Percentiles rank a stretch among this genome's conserved stretches.
These are phyloP conservation scores for Melieria picta DNA, from an alignment of 2,888 invertebrate genomes.

Conservation along the genomic window DNA sequence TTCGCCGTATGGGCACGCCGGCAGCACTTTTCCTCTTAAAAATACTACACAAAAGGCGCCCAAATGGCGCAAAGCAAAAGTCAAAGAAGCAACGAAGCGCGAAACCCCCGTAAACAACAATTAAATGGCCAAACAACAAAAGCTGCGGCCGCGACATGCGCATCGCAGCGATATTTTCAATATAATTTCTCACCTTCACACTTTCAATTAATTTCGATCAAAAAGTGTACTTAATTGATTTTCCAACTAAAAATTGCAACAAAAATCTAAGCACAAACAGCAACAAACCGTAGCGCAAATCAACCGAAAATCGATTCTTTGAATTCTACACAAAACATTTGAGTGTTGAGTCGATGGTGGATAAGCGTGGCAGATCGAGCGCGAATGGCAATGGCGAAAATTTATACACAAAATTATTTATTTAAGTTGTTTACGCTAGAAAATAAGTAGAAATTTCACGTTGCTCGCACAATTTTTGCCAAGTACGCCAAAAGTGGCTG, in stretches of 20 bases:
- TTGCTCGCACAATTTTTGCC: background rate
- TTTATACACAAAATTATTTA: slow-evolving; percentile 15
- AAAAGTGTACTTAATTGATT: slow-evolving; percentile 15
- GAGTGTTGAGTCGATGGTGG: background rate
- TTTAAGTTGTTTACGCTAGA: slow-evolving; percentile 24
- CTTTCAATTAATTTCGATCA: slow-evolving; percentile 1
- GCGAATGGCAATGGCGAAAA: background rate
- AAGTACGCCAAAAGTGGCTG: background rate
- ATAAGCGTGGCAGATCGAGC: too few relatives aligned
- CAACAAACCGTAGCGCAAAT: background rate
- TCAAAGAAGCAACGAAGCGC: background rate
- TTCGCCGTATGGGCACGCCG: too few relatives aligned
- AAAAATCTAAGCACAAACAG: slow-evolving; percentile 2
- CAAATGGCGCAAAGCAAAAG: background rate
- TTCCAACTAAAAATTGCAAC: slow-evolving; percentile 8
- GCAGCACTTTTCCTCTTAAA: too few relatives aligned
- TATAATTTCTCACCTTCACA: background rate
- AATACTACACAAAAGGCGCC: too few relatives aligned
- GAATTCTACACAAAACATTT: background rate
- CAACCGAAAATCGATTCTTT: background rate
- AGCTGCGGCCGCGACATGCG: too few relatives aligned
- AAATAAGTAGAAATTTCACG: slow-evolving; percentile 22
- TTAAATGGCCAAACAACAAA: too few relatives aligned
- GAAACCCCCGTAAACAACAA: background rate
- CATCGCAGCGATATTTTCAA: too few relatives aligned